Evolutionary conservation across 1,140 invertebrate genomes (phyloP), one percentile per base, ranked within the genome.

Genomic region (Globodera ellingtonae): DNA sequence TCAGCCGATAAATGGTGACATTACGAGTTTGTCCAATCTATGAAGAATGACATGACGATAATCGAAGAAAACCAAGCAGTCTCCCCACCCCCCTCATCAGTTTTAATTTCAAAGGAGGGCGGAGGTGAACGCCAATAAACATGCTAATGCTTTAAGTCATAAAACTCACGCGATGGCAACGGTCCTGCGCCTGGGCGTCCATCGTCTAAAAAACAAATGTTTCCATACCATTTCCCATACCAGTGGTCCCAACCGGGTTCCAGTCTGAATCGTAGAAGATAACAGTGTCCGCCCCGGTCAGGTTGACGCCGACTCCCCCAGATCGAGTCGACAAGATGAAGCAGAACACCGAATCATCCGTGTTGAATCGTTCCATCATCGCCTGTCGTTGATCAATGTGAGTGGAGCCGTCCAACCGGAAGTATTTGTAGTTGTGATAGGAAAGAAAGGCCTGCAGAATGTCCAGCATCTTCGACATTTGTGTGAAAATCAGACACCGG

Each of bases 181-280:
- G 71, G 81, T 88, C 98, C 91, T 99, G 97, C 76, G 97, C 97
- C 90, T 96, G 97, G 69, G 96, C 96, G 92, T 99, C 97, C 97
- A 99, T 99, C 0, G 97, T 99, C 75, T 77, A n/a, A 48, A 66
- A 21, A 76, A 48, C 3, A 69, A 69, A 75, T 8, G 46, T 67
- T 67, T 65, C 15, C 69, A 67, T 66, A 18, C 21, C 24, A 46
- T 52, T 76, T 65, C 24, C 7, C 52, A 35, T 74, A 44, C 24
- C 52, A 74, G 7, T 62, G 21, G 47, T 56, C 13, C 75, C 18
- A 21, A 77, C 75, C 67, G 97, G 97, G 93, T 99, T 99, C 98
- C 97, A 99, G 91, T 99, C 98, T 82, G 95, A 97, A 91, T 99
- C 98, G 90, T 99, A 99, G 91, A 99, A 99, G 89, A 99, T 94